Conservation (phyloP, 2,797 vertebrate species). For the Schizopygopsis pylzovi region DNA sequence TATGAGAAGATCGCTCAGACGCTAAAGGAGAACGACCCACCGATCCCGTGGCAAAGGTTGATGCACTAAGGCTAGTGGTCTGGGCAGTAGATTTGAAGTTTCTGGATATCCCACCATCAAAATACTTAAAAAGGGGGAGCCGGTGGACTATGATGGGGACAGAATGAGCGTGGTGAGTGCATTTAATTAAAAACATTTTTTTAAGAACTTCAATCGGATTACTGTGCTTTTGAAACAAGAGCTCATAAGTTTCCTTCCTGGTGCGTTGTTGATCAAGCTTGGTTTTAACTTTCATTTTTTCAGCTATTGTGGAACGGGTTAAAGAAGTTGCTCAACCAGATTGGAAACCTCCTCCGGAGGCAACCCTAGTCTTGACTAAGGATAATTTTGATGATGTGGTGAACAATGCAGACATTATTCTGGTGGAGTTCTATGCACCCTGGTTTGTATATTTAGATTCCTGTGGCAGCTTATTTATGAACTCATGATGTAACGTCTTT, state of each 20-base stretch:
- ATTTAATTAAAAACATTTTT: neutral
- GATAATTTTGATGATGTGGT: conserved; percentile 92
- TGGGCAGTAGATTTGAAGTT: conserved; percentile 89
- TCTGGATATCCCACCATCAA: conserved; percentile 96
- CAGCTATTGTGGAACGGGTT: conserved; percentile 90
- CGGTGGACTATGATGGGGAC: conserved; percentile 92
- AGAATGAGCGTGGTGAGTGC: conserved; percentile 84
- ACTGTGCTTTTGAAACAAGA: neutral
- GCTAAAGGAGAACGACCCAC: conserved; percentile 89
- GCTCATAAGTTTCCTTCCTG: neutral
- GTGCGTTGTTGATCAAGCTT: neutral
- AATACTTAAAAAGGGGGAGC: conserved; percentile 92
- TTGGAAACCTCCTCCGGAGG: conserved; percentile 94
- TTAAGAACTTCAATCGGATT: neutral
- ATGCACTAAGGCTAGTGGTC: conserved; percentile 83
- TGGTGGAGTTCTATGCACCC: conserved; percentile 98
- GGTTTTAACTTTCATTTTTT: conserved; percentile 53
- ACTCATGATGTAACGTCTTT: neutral
- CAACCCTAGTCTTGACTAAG: conserved; percentile 88
- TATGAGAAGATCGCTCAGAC: conserved; percentile 93
- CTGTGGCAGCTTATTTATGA: neutral
- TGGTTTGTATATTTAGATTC: conserved; percentile 81
- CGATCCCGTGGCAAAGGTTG: conserved; percentile 94
- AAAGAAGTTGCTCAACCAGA: conserved; percentile 89
- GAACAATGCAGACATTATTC: conserved; percentile 90